Conservation (phyloP, 2,797 vertebrate species). For the Benthosema pterotum region DNA sequence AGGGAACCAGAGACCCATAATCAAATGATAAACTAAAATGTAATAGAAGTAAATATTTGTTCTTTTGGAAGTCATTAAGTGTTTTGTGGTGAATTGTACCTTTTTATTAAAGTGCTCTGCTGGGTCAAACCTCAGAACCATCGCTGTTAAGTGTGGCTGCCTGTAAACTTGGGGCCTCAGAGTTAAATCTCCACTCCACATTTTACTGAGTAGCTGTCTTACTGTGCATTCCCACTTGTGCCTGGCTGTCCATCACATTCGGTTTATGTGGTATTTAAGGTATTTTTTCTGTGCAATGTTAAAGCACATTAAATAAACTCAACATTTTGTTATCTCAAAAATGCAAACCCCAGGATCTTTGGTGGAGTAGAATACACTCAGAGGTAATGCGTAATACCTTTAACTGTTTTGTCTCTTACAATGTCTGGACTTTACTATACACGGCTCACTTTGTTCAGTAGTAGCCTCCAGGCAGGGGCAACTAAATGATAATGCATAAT, state of each 20-base stretch:
- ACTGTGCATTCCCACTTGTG: constrained; percentile 28
- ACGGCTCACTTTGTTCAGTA: background rate
- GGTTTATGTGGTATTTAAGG: constrained; percentile 17
- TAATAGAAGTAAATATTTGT: too few species aligned
- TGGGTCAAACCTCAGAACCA: too few species aligned
- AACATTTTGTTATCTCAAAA: constrained; percentile 73
- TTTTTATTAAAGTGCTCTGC: too few species aligned
- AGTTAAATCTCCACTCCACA: too few species aligned
- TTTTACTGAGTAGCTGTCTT: background rate
- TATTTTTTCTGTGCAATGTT: constrained; percentile 41
- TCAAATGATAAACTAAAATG: too few species aligned
- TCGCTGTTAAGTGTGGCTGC: too few species aligned
- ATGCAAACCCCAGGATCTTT: constrained; percentile 87
- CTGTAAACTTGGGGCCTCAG: too few species aligned
- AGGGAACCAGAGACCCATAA: too few species aligned
- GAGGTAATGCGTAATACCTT: constrained; percentile 82
- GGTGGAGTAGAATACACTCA: constrained; percentile 84
- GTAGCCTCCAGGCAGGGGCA: constrained; percentile 28
- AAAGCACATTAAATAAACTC: constrained; percentile 33
- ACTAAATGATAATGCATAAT: background rate
- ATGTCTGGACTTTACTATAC: constrained; percentile 1
- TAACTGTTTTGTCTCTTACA: constrained; percentile 10
- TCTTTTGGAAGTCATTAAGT: too few species aligned
- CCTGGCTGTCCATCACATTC: constrained; percentile 33
- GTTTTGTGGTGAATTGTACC: too few species aligned